Base-by-base conservation (phyloP, 1,140 invertebrate species). In the Brachionus plicatilis region DNA sequence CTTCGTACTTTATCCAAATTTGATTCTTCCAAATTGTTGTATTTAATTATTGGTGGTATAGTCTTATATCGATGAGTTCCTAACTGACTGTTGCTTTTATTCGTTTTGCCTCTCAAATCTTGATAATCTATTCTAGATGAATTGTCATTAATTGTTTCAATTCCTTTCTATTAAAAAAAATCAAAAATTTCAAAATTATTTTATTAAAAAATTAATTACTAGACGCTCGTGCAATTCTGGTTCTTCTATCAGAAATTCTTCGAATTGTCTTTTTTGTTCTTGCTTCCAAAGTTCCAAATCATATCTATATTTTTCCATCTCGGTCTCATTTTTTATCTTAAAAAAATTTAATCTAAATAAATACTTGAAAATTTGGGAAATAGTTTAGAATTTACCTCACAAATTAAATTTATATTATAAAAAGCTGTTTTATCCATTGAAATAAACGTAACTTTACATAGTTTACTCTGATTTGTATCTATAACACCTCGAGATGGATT, bases 211-310 rank as follows among this genome's bases (percentile, higher is more conserved):
- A 24, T 29, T 24, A 45, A 24, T 41, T 82, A 82, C 79, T n/a
- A 82, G 65, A 5, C 79, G 50, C 12, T 82, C 88, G 85, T 89
- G 85, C 12, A 88, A 85, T 84, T 89, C 88, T 70, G 88, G 85
- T 82, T 90, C 89, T 75, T 88, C 89, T 60, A 90, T 88, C 12
- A 87, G 88, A 83, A 90, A 90, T 85, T 90, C 89, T 20, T 87
- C 85, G 50, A 86, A 87, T 86, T 89, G 88, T 56, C 88, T 76
- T 27, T 87, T 84, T 83, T 85, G 85, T 79, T 90, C 88, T 3
- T 85, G 85, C 53, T 89, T 87, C 89, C 89, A 90, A 2, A 86
- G 86, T n/a, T 75, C 47, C 56, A 90, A 82, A 53, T 87, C 85
- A 37, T 85, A 72, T 33, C 85, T 85, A 85, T 88, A 90, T 53